Evolutionary conservation across 2,888 invertebrate species (phyloP), one percentile per base, ranked within the genome.

Genomic region (Mellilla xanthometata): DNA sequence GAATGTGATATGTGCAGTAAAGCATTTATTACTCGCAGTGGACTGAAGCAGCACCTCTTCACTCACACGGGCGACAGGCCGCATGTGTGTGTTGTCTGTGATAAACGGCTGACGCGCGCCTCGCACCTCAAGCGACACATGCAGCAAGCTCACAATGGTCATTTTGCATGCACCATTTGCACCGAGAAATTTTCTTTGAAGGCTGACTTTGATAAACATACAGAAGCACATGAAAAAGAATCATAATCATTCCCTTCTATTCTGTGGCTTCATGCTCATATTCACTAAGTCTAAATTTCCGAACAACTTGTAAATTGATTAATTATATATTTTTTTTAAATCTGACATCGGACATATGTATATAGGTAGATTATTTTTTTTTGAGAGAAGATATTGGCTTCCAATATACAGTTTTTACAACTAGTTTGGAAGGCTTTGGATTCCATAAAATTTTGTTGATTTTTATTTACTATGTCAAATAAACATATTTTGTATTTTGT

Each of bases 81-180:
- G 0, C 82, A 84, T 30, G 76, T 81, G 0, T 90, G 90, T 44
- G 64, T 68, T 12, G 59, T 81, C 2, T 90, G 90, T 44, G 90
- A 88, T 0, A 39, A 76, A 9, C 68, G 83, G 2, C 60, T 90
- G 12, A 71, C 81, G 0, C 80, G 90, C 2, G 73, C 81, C 0
- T 81, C 85, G 0, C 86, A 90, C 47, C 66, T 90, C 2, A 84
- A 79, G 40, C 66, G 89, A n/a, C 90, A 90, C 46, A 65, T 85
- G 50, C 72, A 63, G 41, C 65, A 70, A 2, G 61, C 72, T 9
- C 85, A 85, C 39, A 66, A 30, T 8, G 58, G 60, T 9, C 57
- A 65, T 9, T 70, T 68, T 19, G 36, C 56, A 0, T 84, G 83
- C 35, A 48, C 57, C 1, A 39, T 52, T 6, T 83, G 85, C 35